phyloP scores from a whole-genome alignment of 1,140 invertebrate genomes.

The Physella acuta region DNA sequence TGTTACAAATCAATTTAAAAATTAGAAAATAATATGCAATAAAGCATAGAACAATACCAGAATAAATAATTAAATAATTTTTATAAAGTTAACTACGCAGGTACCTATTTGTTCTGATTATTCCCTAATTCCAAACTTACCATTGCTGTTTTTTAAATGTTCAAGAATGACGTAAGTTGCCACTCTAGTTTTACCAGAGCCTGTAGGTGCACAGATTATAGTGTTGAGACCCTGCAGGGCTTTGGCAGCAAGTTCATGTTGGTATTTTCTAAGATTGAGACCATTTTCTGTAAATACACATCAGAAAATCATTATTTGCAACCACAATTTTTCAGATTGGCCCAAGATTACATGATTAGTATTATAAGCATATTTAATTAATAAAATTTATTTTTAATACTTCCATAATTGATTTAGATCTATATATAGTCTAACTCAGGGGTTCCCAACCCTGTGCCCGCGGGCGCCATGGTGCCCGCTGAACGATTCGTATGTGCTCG shows the following conservation, averaged over 20 bases:
- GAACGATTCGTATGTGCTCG: too few relatives aligned
- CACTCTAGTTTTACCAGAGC: constrained; percentile 49
- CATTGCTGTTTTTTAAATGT: constrained; percentile 27
- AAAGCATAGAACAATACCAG: background rate
- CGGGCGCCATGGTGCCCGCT: too few relatives aligned
- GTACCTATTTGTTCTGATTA: background rate
- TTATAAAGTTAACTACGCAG: background rate
- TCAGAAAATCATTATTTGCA: background rate
- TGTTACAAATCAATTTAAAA: background rate
- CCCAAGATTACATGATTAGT: background rate
- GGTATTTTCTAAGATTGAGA: constrained; percentile 39
- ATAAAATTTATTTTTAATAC: background rate
- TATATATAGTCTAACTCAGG: background rate
- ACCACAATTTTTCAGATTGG: too few relatives aligned
- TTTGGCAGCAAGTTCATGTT: constrained; percentile 41
- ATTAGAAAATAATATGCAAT: background rate
- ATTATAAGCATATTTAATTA: background rate
- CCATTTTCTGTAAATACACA: background rate
- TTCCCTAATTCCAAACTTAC: background rate
- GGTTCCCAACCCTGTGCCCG: too few relatives aligned
- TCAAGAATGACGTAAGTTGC: constrained; percentile 44
- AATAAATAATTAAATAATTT: background rate
- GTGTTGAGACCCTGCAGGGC: constrained; percentile 43
- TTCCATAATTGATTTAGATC: too few relatives aligned
- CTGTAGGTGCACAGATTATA: constrained; percentile 50